Conservation (phyloP, 35 echinoderm and acorn worm species). For the Eucidaris tribuloides region DNA sequence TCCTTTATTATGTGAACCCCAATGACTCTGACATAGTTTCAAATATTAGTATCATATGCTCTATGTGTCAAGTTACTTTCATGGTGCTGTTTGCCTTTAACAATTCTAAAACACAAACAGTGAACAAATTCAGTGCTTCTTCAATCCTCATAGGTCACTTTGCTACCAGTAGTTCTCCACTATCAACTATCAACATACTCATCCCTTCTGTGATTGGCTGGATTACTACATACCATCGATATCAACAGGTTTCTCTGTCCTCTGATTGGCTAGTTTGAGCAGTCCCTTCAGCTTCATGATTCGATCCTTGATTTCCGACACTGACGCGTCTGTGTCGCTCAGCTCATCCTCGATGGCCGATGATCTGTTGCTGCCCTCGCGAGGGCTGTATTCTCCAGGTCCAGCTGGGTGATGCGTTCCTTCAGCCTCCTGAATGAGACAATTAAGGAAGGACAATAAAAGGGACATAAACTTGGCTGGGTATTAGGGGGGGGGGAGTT, state of each 20-base stretch:
- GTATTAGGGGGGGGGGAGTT: too few species aligned
- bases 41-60: too few species aligned
- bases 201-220: too few species aligned
- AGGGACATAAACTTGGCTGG: too few species aligned
- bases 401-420: slow-evolving; percentile 83
- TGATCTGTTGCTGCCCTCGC: slow-evolving; percentile 63
- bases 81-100: too few species aligned
- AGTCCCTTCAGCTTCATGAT: slow-evolving; percentile 87
- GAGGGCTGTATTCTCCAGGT: slow-evolving; percentile 95
- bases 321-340: slow-evolving; percentile 22
- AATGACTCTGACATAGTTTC: too few species aligned
- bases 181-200: too few species aligned
- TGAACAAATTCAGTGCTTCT: too few species aligned
- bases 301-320: slow-evolving; percentile 70
- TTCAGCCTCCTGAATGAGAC: slow-evolving; percentile 63
- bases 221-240: slow-evolving; percentile 72
- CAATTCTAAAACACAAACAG: not conserved
- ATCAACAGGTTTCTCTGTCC: slow-evolving; percentile 93
- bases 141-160: too few species aligned
- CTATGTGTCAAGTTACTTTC: too few species aligned
- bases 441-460: too few species aligned
- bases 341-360: slow-evolving; percentile 29
- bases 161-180: not conserved
- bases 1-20: too few species aligned
- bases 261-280: slow-evolving; percentile 80